A percentile compares a stretch with the other conserved stretches of the same genome.
Evolutionary conservation across 2,797 vertebrate species (phyloP).

Genomic region (Rhynchotus rufescens): DNA sequence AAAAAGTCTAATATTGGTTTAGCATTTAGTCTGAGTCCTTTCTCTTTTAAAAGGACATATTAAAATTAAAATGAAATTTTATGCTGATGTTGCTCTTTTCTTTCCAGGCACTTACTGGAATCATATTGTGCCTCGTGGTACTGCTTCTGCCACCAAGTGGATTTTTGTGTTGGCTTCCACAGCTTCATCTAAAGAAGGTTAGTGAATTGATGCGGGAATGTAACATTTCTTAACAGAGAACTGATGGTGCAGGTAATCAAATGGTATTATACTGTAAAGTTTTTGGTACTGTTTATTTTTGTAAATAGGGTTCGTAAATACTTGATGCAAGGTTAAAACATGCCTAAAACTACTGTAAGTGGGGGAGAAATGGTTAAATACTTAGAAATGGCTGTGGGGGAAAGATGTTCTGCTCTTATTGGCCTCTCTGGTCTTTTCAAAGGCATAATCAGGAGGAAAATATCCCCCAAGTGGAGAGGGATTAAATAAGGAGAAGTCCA

Average conservation of each 20-base stretch:
- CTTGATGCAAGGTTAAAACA: not conserved
- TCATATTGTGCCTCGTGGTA: slow-evolving; percentile 91
- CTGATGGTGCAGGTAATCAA: not conserved
- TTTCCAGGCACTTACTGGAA: slow-evolving; percentile 93
- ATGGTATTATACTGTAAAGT: not conserved
- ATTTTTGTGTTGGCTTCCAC: slow-evolving; percentile 89
- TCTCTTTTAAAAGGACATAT: not conserved
- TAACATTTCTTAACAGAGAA: not conserved
- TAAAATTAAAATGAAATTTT: not conserved
- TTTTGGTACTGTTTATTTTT: not conserved
- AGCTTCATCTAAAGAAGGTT: slow-evolving; percentile 88
- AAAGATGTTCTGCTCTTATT: not conserved
- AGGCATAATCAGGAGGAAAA: not conserved
- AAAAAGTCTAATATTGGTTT: not conserved
- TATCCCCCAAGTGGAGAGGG: not conserved
- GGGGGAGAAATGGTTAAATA: not conserved
- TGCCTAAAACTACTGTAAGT: not conserved
- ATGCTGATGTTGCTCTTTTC: not conserved
- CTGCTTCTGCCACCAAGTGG: slow-evolving; percentile 94
- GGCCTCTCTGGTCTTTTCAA: not conserved
- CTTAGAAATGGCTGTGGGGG: too few species aligned
- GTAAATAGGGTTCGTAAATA: not conserved
- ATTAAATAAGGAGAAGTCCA: not conserved
- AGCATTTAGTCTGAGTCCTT: not conserved
- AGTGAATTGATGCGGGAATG: not conserved